A percentile compares a stretch with the other conserved stretches of the same genome.
Conservation (phyloP, 2,888 invertebrate species). For the Drosophila stalkeri region DNA sequence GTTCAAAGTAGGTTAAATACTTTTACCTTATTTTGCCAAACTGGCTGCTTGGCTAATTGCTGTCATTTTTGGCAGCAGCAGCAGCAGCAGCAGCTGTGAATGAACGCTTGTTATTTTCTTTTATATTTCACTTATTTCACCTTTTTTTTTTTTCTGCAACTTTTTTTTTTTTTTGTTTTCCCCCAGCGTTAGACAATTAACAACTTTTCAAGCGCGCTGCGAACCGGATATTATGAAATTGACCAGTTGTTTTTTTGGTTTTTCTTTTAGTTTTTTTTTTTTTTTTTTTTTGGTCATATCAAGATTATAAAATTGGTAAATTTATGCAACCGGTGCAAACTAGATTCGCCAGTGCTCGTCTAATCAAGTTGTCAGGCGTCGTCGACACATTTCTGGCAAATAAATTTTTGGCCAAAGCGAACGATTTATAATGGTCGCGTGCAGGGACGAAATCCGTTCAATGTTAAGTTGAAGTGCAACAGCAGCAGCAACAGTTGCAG, state of each 20-base stretch:
- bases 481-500: constrained; percentile 27
- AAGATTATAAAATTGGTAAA: constrained; percentile 76
- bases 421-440: constrained; percentile 38
- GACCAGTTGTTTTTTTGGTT: constrained; percentile 69
- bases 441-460: constrained; percentile 67
- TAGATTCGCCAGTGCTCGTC: constrained; percentile 34
- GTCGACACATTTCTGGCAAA: constrained; percentile 63
- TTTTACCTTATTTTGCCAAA: constrained; percentile 71
- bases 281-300: constrained; percentile 54
- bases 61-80: constrained; percentile 69
- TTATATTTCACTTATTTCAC: constrained; percentile 3
- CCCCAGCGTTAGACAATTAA: constrained; percentile 70
- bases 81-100: constrained; percentile 51
- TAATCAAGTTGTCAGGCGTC: constrained; percentile 73
- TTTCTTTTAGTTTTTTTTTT: too few species aligned
- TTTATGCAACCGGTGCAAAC: constrained; percentile 74
- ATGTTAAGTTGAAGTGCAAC: constrained; percentile 76
- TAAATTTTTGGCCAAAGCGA: constrained; percentile 38
- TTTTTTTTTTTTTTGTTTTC: constrained; percentile 28
- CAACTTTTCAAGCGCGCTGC: constrained; percentile 78
- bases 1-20: constrained; percentile 73
- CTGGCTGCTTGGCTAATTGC: constrained; percentile 65
- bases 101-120: constrained; percentile 8
- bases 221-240: constrained; percentile 82
- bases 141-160: neutral